Conservation (phyloP, 2,797 vertebrate species). For the Hafferia zeledoni region DNA sequence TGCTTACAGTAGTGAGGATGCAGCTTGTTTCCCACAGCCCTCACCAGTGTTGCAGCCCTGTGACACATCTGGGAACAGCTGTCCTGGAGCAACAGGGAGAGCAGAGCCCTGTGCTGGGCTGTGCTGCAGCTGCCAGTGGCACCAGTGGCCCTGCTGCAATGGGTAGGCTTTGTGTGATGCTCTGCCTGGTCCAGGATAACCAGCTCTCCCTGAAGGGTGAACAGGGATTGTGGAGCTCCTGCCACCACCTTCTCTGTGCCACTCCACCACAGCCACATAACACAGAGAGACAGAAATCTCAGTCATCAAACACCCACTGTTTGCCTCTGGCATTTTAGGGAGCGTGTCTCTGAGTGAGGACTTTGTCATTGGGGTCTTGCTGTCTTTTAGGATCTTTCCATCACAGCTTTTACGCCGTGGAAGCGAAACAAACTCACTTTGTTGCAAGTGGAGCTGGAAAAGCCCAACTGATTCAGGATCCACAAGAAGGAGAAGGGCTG, state of each 20-base stretch:
- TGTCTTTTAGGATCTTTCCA: not conserved
- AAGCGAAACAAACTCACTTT: not conserved
- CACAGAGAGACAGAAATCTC: not conserved
- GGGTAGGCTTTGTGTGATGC: not conserved
- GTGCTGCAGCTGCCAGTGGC: not conserved
- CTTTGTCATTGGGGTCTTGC: not conserved
- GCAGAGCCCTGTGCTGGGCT: not conserved
- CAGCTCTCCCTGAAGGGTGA: not conserved
- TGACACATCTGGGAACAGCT: not conserved
- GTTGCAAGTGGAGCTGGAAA: not conserved
- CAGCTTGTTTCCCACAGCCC: not conserved
- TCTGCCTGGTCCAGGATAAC: not conserved
- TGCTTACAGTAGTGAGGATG: not conserved
- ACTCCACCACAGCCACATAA: not conserved
- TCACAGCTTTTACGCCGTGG: not conserved
- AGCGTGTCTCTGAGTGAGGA: not conserved
- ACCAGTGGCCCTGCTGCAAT: not conserved
- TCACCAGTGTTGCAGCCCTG: rapidly evolving
- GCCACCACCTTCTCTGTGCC: not conserved
- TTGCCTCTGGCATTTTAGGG: not conserved
- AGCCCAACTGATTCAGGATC: not conserved
- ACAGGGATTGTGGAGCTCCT: not conserved
- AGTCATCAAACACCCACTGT: not conserved
- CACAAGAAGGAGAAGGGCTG: not conserved
- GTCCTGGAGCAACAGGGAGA: not conserved